phyloP scores from a whole-genome alignment of 2,888 invertebrate genomes.

The Temnothorax rugatulus region DNA sequence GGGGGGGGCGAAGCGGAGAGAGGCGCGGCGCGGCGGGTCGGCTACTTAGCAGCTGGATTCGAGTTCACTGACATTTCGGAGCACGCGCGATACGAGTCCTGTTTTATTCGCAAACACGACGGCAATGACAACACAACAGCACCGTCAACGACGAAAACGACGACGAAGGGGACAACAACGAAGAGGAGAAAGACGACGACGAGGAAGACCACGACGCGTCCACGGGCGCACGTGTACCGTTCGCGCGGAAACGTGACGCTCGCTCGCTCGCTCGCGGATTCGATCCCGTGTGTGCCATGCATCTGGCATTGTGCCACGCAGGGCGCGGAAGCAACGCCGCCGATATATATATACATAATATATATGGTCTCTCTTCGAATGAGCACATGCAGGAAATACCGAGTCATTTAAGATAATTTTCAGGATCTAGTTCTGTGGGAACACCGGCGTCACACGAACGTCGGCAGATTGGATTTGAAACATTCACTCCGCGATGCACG shows the following conservation, averaged over 20 bases:
- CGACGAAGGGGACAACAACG: background rate
- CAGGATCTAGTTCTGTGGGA: background rate
- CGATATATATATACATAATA: background rate
- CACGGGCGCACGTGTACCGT: background rate
- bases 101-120: conserved; percentile 49
- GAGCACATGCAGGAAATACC: background rate
- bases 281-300: background rate
- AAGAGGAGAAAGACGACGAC: background rate
- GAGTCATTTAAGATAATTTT: conserved; percentile 21
- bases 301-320: conserved; percentile 16
- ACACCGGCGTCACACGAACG: background rate
- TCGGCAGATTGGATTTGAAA: background rate
- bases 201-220: background rate
- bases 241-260: conserved; percentile 23
- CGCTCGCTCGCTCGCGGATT: conserved; percentile 3
- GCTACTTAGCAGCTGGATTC: conserved; percentile 64
- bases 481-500: background rate
- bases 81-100: conserved; percentile 72
- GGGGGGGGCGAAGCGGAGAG: background rate
- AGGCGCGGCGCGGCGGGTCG: background rate
- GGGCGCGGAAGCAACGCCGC: background rate
- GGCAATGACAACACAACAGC: background rate
- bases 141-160: background rate
- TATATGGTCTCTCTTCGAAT: background rate
- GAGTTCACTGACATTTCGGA: conserved; percentile 76